A percentile compares a stretch with the other conserved stretches of the same genome.
phyloP scores from a whole-genome alignment of 2,797 vertebrate species.

The Selene dorsalis region DNA sequence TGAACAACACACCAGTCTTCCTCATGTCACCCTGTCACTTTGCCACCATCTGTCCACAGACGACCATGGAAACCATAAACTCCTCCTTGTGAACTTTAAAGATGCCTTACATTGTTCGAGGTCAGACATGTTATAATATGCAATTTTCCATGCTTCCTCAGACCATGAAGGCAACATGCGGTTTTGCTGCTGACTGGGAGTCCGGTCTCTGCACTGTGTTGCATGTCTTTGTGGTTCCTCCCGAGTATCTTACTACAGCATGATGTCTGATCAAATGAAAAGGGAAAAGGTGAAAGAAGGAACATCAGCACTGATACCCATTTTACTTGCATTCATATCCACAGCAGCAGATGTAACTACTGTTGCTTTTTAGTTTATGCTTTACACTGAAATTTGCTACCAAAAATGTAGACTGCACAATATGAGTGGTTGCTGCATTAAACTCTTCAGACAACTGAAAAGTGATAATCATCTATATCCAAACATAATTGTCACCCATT shows the following conservation, averaged over 20 bases:
- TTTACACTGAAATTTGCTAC: slow-evolving; percentile 5
- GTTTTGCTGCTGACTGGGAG: slow-evolving; percentile 24
- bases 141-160: slow-evolving; percentile 26
- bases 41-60: slow-evolving; percentile 11
- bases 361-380: slow-evolving; percentile 29
- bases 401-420: slow-evolving; percentile 3
- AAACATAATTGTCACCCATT: background rate
- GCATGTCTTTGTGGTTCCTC: slow-evolving; percentile 48
- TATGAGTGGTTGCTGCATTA: background rate
- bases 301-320: background rate
- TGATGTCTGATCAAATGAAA: slow-evolving; percentile 13
- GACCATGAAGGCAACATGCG: slow-evolving; percentile 16
- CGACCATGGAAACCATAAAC: slow-evolving; percentile 2
- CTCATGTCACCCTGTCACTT: slow-evolving; percentile 18
- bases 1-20: slow-evolving; percentile 10
- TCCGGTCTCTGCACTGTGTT: slow-evolving; percentile 26
- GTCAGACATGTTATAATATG: slow-evolving; percentile 6
- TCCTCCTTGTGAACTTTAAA: slow-evolving; percentile 11
- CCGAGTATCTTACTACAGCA: slow-evolving; percentile 12
- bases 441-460: slow-evolving; percentile 4
- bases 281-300: background rate
- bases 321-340: slow-evolving; percentile 29
- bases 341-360: slow-evolving; percentile 1
- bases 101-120: slow-evolving; percentile 9
- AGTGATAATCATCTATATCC: slow-evolving; percentile 12